Percentiles rank a stretch among this genome's conserved stretches.
These are phyloP conservation scores for Mus spretus DNA, from an alignment of 2,797 vertebrate genomes.

Conservation along the genomic window DNA sequence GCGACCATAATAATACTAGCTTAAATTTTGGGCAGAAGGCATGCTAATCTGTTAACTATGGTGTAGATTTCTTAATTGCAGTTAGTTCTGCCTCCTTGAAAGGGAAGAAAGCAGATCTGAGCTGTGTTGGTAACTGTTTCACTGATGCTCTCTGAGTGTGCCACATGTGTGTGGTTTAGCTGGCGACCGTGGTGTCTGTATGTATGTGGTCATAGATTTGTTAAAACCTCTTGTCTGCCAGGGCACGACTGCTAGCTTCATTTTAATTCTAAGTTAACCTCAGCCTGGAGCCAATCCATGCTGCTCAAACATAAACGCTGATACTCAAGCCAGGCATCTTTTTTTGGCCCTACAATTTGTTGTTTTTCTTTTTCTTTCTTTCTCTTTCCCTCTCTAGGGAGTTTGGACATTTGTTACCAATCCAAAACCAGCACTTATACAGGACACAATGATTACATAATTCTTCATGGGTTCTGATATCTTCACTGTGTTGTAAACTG, in stretches of 20 bases:
- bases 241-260: slow-evolving; percentile 75
- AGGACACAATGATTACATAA: slow-evolving; percentile 61
- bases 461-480: slow-evolving; percentile 49
- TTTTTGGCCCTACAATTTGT: slow-evolving; percentile 57
- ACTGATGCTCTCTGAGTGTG: slow-evolving; percentile 11
- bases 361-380: slow-evolving; percentile 69
- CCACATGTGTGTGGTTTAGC: slow-evolving; percentile 80
- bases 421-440: slow-evolving; percentile 63
- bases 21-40: slow-evolving; percentile 62
- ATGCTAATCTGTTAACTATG: slow-evolving; percentile 57
- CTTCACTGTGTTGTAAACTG: slow-evolving; percentile 48
- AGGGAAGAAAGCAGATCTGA: slow-evolving; percentile 63
- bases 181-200: slow-evolving; percentile 80
- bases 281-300: slow-evolving; percentile 76
- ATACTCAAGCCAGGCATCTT: slow-evolving; percentile 70
- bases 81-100: slow-evolving; percentile 70
- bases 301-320: slow-evolving; percentile 69
- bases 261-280: slow-evolving; percentile 82
- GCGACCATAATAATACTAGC: slow-evolving; percentile 47
- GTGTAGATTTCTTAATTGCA: slow-evolving; percentile 65
- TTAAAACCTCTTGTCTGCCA: slow-evolving; percentile 78
- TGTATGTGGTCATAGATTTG: slow-evolving; percentile 79
- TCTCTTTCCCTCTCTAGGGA: slow-evolving; percentile 6
- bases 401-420: slow-evolving; percentile 73
- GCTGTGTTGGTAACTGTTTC: slow-evolving; percentile 73